Evolutionary conservation across 2,113 vertebrate genomes (phyloP).

Genomic region (Pundamilia nyererei): DNA sequence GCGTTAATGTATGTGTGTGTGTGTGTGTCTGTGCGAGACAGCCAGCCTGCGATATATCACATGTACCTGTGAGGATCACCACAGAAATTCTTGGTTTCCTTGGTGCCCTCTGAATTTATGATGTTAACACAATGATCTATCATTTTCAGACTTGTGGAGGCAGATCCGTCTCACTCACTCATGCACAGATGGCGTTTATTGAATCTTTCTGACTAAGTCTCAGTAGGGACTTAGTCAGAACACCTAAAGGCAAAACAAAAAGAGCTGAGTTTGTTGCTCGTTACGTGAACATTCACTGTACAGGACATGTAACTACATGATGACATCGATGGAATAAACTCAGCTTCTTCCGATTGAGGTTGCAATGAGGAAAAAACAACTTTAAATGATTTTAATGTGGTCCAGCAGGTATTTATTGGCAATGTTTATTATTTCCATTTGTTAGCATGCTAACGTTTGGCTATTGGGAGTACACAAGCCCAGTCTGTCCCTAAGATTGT

Average conservation of each 20-base stretch:
- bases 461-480: background rate
- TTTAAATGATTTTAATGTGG: background rate
- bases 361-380: background rate
- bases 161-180: slow-evolving; percentile 1
- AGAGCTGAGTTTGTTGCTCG: background rate
- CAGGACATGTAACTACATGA: slow-evolving; percentile 4
- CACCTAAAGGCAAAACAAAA: slow-evolving; percentile 1
- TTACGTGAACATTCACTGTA: background rate
- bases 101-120: slow-evolving; percentile 1
- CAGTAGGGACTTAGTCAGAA: background rate
- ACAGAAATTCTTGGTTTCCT: slow-evolving; percentile 43
- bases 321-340: background rate
- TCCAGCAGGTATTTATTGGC: background rate
- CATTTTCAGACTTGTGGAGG: slow-evolving; percentile 24
- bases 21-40: background rate
- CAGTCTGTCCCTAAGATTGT: background rate
- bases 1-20: background rate
- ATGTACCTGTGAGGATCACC: slow-evolving; percentile 17
- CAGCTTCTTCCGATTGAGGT: background rate
- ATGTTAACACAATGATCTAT: background rate
- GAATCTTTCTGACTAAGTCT: background rate
- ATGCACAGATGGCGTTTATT: background rate
- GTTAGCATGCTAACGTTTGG: background rate
- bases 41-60: slow-evolving; percentile 51
- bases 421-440: background rate